Evolutionary conservation across 2,797 vertebrate genomes (phyloP), one percentile per base, ranked within the genome.

Genomic region (Sebastes oblongus): DNA sequence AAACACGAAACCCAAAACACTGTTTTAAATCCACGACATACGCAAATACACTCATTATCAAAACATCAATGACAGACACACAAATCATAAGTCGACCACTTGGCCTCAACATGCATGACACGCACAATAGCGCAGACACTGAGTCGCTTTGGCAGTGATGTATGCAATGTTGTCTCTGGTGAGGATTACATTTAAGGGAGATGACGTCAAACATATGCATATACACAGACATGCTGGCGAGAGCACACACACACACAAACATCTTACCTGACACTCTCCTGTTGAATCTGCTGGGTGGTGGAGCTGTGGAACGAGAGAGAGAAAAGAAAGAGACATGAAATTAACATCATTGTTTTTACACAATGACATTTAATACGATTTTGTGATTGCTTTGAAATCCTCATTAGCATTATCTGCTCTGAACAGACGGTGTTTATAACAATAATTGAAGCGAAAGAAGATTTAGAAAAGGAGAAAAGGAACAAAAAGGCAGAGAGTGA

Each of bases 241-340:
- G 62, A 29, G 36, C 62, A 55, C n/a, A 68, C 30, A 64, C 20
- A 72, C 8, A 85, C 88, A 67, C 27, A 85, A 42, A 74, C 22
- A 67, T 24, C 94, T 96, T 93, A 99, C 98, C 98, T 95, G 98
- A 99, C 91, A 98, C 97, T 97, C 98, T 97, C 94, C 98, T 96
- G 94, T 93, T 97, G 95, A 95, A 98, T 95, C 97, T 96, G 94
- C 95, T 97, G 88, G 97, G 96, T 89, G 96, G 93, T 6, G 97
- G 98, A 91, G 97, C 98, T 99, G 95, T 32, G 60, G 69, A 77
- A 91, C 95, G 89, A 90, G 2, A 86, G 56, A 85, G 18, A 69
- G n/a, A 34, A 22, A 34, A 42, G 62, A 86, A 58, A 68, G 58
- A 34, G 66, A 85, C 36, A 1, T 36, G 56, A 56, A 71, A 80